Conservation (phyloP, 2,888 invertebrate genomes). For the Euproctis similis region DNA sequence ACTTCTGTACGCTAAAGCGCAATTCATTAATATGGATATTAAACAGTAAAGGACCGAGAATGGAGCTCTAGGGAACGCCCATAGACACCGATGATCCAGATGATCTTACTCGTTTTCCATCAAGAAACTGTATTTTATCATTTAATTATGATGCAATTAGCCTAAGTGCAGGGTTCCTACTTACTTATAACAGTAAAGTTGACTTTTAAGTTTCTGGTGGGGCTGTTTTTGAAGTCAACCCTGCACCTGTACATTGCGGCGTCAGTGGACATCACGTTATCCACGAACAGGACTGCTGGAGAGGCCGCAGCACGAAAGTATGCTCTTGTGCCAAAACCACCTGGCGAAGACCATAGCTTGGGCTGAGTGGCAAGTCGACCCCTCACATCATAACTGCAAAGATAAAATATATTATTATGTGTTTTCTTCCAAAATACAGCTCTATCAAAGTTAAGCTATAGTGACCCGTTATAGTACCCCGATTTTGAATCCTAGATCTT, state of each 20-base stretch:
- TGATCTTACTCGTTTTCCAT: no score
- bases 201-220: slow-evolving; percentile 90
- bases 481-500: no score
- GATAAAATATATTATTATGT: no score
- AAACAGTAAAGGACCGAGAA: no score
- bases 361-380: slow-evolving; percentile 83
- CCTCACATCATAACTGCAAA: slow-evolving; percentile 83
- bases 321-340: slow-evolving; percentile 83
- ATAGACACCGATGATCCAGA: no score
- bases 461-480: no score
- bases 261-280: slow-evolving; percentile 83
- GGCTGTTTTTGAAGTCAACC: slow-evolving; percentile 92
- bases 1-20: no score
- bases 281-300: slow-evolving; percentile 85
- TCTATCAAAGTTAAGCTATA: no score
- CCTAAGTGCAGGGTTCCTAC: slow-evolving; percentile 63
- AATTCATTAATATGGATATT: no score
- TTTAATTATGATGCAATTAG: neutral
- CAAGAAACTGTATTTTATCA: no score
- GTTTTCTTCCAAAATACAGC: no score
- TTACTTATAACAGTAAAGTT: slow-evolving; percentile 93
- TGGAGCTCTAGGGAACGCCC: no score
- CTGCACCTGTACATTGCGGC: slow-evolving; percentile 90
- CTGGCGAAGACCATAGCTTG: slow-evolving; percentile 87
- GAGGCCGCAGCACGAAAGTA: slow-evolving; percentile 84